A percentile compares a stretch with the other conserved stretches of the same genome.
phyloP scores from a whole-genome alignment of 2,113 vertebrate species.

The Thomomys bottae region DNA sequence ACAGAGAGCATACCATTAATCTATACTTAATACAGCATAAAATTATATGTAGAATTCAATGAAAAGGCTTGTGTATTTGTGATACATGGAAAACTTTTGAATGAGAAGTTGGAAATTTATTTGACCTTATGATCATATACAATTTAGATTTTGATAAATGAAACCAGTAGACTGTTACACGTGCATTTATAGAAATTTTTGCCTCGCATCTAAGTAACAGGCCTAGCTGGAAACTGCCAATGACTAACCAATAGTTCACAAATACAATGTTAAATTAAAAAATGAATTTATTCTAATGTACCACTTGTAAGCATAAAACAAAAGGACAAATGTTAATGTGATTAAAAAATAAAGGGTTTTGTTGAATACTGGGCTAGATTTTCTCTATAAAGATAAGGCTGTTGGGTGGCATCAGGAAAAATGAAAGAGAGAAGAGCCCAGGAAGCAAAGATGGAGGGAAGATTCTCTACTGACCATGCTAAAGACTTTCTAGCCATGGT shows the following conservation, averaged over 20 bases:
- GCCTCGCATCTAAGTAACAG: conserved; percentile 17
- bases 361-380: background rate
- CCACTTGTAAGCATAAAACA: background rate
- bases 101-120: conserved; percentile 13
- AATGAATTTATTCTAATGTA: conserved; percentile 1
- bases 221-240: conserved; percentile 18
- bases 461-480: background rate
- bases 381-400: background rate
- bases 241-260: conserved; percentile 12
- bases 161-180: background rate
- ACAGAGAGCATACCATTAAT: background rate
- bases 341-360: conserved; percentile 19
- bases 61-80: background rate
- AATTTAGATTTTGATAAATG: conserved; percentile 2
- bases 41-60: background rate
- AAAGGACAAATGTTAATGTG: background rate
- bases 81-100: background rate
- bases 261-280: conserved; percentile 8
- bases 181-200: background rate
- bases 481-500: background rate
- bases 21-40: background rate
- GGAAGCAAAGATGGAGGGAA: rapidly evolving
- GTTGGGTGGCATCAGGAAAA: background rate
- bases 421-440: background rate
- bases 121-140: background rate